phyloP scores from a whole-genome alignment of 2,113 vertebrate genomes.

The Cyphomyrus plagiostoma region DNA sequence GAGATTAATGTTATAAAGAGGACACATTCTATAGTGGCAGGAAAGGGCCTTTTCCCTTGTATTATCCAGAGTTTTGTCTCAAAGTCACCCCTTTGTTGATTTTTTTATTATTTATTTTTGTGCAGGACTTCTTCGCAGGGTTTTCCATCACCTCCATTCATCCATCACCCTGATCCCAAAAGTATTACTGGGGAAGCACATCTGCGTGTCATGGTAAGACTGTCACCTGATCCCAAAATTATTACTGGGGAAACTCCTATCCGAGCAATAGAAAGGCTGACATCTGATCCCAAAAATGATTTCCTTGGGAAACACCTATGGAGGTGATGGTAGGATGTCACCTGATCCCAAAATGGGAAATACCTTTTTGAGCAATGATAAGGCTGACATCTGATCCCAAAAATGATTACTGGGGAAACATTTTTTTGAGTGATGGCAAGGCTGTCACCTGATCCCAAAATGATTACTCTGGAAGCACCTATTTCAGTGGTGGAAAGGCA shows the following conservation, averaged over 20 bases:
- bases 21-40: not conserved
- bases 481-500: not conserved
- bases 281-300: not conserved
- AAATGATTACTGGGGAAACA: not conserved
- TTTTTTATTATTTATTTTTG: not conserved
- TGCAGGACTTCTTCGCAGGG: not conserved
- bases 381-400: too few species aligned
- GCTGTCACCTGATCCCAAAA: not conserved
- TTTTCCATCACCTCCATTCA: not conserved
- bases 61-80: not conserved
- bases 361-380: not conserved
- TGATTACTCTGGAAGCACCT: not conserved
- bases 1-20: not conserved
- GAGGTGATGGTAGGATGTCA: not conserved
- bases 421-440: not conserved
- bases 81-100: slow-evolving; percentile 4
- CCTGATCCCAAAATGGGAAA: not conserved
- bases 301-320: not conserved
- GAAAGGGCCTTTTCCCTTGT: not conserved
- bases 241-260: not conserved
- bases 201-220: not conserved
- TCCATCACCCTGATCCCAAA: not conserved
- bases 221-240: not conserved
- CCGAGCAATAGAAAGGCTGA: not conserved
- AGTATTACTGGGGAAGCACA: not conserved